Evolutionary conservation across 2,113 vertebrate species (phyloP), one percentile per base, ranked within the genome.

Genomic region (Dromiciops gliroides): DNA sequence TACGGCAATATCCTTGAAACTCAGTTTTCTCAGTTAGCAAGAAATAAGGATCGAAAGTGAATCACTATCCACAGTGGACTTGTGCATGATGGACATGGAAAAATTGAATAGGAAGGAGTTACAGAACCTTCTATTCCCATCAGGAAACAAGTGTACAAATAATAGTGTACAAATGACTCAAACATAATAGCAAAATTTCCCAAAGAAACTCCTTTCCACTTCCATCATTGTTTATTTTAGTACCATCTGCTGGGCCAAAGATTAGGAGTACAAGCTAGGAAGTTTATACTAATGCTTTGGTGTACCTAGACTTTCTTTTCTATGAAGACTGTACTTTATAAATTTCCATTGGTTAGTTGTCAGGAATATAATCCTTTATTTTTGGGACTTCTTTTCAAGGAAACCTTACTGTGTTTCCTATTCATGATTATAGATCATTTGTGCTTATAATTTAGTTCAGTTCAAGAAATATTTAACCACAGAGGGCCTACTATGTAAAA

Each of bases 221-320:
- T 22, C 8, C n/a, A 95, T 90, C 56, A 48, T 47, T 95, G 94
- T 94, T 97, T 93, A 93, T 53, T 49, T 92, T 93, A 95, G 93
- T 44, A 75, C n/a, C 91, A 93, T 92, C 92, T 96, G 93, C 88
- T 93, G 44, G 3, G 28, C 67, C 97, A 44, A 93, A 94, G 89
- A 89, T 91, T 92, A 90, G n/a, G 53, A 93, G 90, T 93, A 92
- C 26, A 89, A 53, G 26, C 28, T 88, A 12, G 48, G 28, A 92
- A 31, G 16, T 95, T 96, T 90, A 92, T 26, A 44, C 0, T 50
- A 48, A 95, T 37, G 16, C 22, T 95, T 89, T 95, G 48, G 12
- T 95, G 24, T 90, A n/a, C 48, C 93, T 95, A 31, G 37, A 48
- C 8, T 56, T 83, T 91, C 44, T 93, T 95, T 91, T 89, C 44